These are phyloP conservation scores for Chelmon rostratus DNA, from an alignment of 2,797 vertebrate species.

Conservation along the genomic window DNA sequence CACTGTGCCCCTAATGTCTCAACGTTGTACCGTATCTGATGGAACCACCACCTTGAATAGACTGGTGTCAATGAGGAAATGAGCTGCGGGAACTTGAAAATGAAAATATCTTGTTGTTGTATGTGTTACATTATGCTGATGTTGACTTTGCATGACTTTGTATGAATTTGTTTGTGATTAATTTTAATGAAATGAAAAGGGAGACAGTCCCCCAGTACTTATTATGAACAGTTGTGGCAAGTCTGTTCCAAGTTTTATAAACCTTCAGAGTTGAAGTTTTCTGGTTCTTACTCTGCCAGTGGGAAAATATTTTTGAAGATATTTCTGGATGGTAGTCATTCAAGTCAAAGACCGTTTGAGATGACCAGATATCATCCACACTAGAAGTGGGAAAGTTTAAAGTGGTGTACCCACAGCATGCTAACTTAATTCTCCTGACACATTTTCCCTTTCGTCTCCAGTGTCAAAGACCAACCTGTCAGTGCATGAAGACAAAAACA, in stretches of 20 bases:
- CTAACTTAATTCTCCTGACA: neutral
- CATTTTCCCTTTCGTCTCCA: slow-evolving; percentile 60
- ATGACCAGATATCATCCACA: neutral
- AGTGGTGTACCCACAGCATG: neutral
- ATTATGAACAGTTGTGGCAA: neutral
- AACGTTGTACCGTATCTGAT: neutral
- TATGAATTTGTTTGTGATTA: neutral
- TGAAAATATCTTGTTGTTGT: neutral
- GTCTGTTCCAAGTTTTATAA: neutral
- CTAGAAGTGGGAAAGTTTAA: neutral
- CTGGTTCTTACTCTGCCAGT: neutral
- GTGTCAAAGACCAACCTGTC: slow-evolving; percentile 99
- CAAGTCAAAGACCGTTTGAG: neutral
- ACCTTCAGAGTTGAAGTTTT: neutral
- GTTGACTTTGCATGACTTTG: too few relatives aligned
- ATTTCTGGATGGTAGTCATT: too few relatives aligned
- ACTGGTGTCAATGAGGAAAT: neutral
- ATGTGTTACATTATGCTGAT: neutral
- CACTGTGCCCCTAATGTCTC: neutral
- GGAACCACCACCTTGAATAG: too few relatives aligned
- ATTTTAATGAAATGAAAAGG: neutral
- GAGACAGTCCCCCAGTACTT: neutral
- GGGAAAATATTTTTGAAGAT: neutral
- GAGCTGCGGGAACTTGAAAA: neutral
- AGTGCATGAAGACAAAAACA: slow-evolving; percentile 99